Percentiles rank a stretch among this genome's conserved stretches.
Evolutionary conservation across 37 sponge, comb jelly and placozoan species (phyloP).

Genomic region (Halichondria panicea): DNA sequence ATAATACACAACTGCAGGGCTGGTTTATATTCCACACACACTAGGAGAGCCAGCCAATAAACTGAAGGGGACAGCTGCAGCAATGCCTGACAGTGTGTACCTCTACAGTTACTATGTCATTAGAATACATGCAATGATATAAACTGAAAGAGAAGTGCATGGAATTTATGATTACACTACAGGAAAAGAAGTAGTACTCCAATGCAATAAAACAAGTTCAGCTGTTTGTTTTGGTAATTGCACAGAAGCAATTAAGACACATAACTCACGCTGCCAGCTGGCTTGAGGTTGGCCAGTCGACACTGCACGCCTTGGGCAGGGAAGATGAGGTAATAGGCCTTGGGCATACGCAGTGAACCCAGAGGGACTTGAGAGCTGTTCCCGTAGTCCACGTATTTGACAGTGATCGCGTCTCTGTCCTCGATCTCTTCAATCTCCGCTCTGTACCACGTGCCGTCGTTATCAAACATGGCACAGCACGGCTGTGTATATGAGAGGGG

Average conservation of each 20-base stretch:
- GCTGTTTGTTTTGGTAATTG: no score
- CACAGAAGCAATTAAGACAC: no score
- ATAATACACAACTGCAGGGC: not conserved
- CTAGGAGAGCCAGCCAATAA: no score
- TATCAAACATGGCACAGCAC: constrained; percentile 60
- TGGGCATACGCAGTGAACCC: constrained; percentile 25
- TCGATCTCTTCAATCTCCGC: constrained; percentile 34
- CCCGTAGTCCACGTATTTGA: constrained; percentile 81
- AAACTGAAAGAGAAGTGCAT: no score
- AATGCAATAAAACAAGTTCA: no score
- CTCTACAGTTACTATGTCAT: no score
- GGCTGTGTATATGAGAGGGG: constrained; percentile 26
- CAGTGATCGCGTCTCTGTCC: constrained; percentile 27
- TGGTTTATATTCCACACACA: no score
- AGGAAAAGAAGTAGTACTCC: no score
- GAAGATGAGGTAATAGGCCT: constrained; percentile 47
- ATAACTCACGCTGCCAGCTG: constrained; percentile 48
- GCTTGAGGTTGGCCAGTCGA: constrained; percentile 62
- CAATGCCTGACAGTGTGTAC: no score
- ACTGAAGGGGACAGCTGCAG: no score
- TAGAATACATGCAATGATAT: no score
- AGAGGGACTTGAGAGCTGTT: constrained; percentile 36
- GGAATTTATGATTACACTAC: no score
- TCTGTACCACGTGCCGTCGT: constrained; percentile 72
- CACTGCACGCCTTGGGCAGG: constrained; percentile 65